Evolutionary conservation across 2,797 vertebrate species (phyloP).

Genomic region (Sternarchorhynchus goeldii): DNA sequence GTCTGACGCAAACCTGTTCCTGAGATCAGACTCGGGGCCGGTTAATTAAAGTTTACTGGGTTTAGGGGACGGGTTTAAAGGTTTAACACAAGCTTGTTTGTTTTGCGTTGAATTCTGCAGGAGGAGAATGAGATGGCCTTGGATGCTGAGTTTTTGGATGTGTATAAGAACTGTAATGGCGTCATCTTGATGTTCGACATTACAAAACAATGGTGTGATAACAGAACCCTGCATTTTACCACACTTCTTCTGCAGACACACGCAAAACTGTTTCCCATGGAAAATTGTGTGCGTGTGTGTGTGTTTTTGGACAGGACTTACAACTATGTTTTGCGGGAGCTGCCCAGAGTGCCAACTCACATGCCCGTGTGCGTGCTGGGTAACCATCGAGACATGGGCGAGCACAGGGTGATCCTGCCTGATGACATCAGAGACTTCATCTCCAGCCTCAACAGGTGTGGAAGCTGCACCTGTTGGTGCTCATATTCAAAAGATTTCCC

Average conservation of each 20-base stretch:
- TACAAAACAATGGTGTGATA: constrained; percentile 94
- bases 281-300: too few relatives aligned
- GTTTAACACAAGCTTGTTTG: background rate
- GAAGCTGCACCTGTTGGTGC: background rate
- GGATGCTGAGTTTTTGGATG: constrained; percentile 97
- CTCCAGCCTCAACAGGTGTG: constrained; percentile 87
- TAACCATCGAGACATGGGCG: constrained; percentile 97
- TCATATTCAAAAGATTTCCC: background rate
- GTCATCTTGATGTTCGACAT: constrained; percentile 99
- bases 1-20: constrained; percentile 17
- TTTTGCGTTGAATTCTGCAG: constrained; percentile 64
- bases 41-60: background rate
- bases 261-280: too few relatives aligned
- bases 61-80: background rate
- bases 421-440: constrained; percentile 91
- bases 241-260: too few relatives aligned
- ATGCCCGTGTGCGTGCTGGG: constrained; percentile 96
- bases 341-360: constrained; percentile 94
- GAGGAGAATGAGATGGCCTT: constrained; percentile 90
- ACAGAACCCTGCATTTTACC: background rate
- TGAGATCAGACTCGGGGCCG: too few relatives aligned
- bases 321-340: constrained; percentile 92
- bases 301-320: constrained; percentile 83
- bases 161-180: constrained; percentile 97
- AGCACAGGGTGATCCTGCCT: constrained; percentile 92